Conservation (phyloP, 2,888 invertebrate genomes). For the Tribolium freemani region DNA sequence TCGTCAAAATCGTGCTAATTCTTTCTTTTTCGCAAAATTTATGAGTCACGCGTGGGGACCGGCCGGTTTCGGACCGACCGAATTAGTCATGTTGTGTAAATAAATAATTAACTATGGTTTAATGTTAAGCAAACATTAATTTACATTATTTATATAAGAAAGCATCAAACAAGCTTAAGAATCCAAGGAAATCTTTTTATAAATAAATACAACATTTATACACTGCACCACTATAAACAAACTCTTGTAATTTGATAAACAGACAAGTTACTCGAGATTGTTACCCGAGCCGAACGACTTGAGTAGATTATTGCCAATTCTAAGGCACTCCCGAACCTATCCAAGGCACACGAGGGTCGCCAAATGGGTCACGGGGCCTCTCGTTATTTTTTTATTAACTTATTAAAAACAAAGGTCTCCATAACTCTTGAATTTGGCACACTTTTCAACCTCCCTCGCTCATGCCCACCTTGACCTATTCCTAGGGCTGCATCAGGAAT, state of each 20-base stretch:
- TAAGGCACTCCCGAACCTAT: background rate
- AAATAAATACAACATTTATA: conserved; percentile 20
- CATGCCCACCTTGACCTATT: too few relatives aligned
- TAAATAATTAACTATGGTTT: conserved; percentile 39
- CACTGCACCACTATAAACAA: conserved; percentile 16
- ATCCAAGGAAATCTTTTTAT: conserved; percentile 21
- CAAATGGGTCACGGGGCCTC: conserved; percentile 16
- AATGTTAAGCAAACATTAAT: conserved; percentile 39
- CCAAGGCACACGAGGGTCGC: background rate
- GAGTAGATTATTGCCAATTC: conserved; percentile 12
- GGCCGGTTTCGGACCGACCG: conserved; percentile 3
- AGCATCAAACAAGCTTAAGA: conserved; percentile 23
- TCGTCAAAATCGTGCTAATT: conserved; percentile 3
- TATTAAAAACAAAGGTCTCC: background rate
- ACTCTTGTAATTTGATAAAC: conserved; percentile 26
- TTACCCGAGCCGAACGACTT: conserved; percentile 7
- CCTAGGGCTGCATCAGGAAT: too few relatives aligned
- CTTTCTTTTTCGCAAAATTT: background rate
- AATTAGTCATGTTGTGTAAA: conserved; percentile 37
- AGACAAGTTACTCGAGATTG: background rate
- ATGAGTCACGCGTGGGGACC: conserved; percentile 18
- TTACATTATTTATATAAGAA: conserved; percentile 38
- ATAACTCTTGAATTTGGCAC: background rate
- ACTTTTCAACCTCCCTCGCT: too few relatives aligned
- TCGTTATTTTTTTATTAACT: background rate